A percentile compares a stretch with the other conserved stretches of the same genome.
Evolutionary conservation across 2,888 invertebrate genomes (phyloP).

Genomic region (Yponomeuta cagnagella): DNA sequence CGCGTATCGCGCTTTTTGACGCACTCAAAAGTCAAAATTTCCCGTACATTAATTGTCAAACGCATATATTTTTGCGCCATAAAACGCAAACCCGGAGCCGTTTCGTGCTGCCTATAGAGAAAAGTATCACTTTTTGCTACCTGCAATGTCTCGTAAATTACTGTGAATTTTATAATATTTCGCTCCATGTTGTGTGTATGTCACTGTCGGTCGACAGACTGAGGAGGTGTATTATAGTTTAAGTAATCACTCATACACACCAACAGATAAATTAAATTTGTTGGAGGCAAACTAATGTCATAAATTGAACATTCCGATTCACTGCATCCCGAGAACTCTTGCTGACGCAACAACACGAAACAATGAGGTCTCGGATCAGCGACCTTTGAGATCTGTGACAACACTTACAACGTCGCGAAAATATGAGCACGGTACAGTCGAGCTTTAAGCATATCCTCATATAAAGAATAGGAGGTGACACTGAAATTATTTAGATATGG

Average conservation of each 20-base stretch:
- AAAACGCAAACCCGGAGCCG: too few species aligned
- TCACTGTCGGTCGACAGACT: neutral
- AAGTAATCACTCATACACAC: neutral
- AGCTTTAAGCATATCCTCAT: conserved; percentile 25
- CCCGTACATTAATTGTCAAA: too few species aligned
- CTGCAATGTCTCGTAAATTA: neutral
- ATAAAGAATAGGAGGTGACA: neutral
- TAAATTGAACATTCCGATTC: conserved; percentile 14
- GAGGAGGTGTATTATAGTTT: neutral
- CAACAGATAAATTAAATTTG: neutral
- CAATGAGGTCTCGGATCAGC: conserved; percentile 68
- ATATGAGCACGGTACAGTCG: conserved; percentile 56
- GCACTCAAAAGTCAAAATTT: too few species aligned
- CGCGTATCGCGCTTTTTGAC: too few species aligned
- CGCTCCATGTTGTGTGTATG: neutral
- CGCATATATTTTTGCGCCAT: too few species aligned
- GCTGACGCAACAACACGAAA: conserved; percentile 69
- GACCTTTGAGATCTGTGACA: conserved; percentile 52
- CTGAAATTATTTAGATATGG: neutral
- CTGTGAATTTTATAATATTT: neutral
- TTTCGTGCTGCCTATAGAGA: too few species aligned
- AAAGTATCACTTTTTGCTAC: neutral
- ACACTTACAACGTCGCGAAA: conserved; percentile 69
- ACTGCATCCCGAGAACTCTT: conserved; percentile 50
- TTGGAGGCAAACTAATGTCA: conserved; percentile 1